A percentile compares a stretch with the other conserved stretches of the same genome.
Evolutionary conservation across 30 jellyfish, hydroid and myxozoan genomes (phyloP).

Genomic region (Cassiopea xamachana): DNA sequence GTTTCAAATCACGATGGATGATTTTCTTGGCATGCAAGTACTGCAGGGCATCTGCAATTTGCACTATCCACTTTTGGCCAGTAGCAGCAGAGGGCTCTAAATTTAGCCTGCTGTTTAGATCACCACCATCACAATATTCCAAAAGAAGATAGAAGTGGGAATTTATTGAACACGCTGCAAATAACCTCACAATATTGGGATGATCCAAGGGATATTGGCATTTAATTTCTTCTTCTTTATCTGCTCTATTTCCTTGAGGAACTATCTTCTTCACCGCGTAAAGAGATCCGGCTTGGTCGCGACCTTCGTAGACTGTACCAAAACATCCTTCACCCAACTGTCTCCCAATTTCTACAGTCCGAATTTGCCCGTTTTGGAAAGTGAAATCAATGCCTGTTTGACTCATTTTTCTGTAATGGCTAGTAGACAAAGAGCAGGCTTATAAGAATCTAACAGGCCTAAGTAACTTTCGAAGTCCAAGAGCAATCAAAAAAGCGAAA

Average conservation of each 20-base stretch:
- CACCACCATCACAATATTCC: slow-evolving; percentile 77
- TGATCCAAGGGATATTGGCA: slow-evolving; percentile 17
- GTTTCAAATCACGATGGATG: slow-evolving; percentile 75
- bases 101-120: slow-evolving; percentile 21
- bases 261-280: slow-evolving; percentile 54
- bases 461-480: too few relatives aligned
- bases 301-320: slow-evolving; percentile 57
- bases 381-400: neutral
- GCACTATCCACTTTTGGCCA: slow-evolving; percentile 59
- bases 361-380: neutral
- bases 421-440: too few relatives aligned
- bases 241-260: neutral
- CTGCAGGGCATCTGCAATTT: slow-evolving; percentile 52
- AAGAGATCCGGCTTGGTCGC: slow-evolving; percentile 28
- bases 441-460: too few relatives aligned
- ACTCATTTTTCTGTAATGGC: neutral
- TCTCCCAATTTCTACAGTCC: slow-evolving; percentile 3
- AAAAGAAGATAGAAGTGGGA: slow-evolving; percentile 33
- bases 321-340: slow-evolving; percentile 70
- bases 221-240: slow-evolving; percentile 48
- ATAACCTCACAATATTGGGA: slow-evolving; percentile 31
- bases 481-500: too few relatives aligned
- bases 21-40: slow-evolving; percentile 52
- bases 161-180: slow-evolving; percentile 26
- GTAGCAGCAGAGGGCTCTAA: neutral